Evolutionary conservation across 2,888 invertebrate species (phyloP), one percentile per base, ranked within the genome.

Genomic region (Anthrax anthrax): DNA sequence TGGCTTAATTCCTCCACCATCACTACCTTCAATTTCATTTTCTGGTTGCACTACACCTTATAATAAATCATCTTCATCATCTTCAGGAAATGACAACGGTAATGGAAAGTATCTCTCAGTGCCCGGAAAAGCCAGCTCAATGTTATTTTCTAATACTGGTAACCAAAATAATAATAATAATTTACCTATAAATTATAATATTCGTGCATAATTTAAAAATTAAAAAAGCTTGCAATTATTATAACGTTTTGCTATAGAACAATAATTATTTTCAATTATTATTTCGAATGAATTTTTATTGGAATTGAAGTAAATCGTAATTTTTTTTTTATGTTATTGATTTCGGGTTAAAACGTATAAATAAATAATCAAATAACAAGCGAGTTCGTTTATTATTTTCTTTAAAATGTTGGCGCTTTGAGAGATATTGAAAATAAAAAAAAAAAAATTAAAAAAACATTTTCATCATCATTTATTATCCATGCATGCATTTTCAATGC

Each of bases 91-190:
- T 57, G 57, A 60, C 57, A 57, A 57, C 52, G 58, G 60, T 53
- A 60, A 57, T 54, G 62, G 65, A 53, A 64, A 64, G 54, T 67
- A 65, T 57, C 57, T 68, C 56, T 58, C 64, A 47, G 65, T 68
- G 50, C 68, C 68, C 52, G 67, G 66, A 56, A 61, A 62, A 47
- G 56, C 57, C 54, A 61, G 58, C 57, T 45, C 57, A 53, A 57
- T 62, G 53, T 54, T 56, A 52, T 37, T 56, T 47, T 48, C 56
- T 49, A 55, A 54, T 51, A 54, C 43, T 37, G 23, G 36, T 36
- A 36, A 36, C n/a, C n/a, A 36, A 13, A 2, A 16, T 4, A 34
- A 34, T 13, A 34, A 34, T 13, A 34, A 12, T 10, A 37, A 2
- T 18, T 36, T 37, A 17, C 14, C 17, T n/a, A n/a, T n/a, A 37